Base-by-base conservation (phyloP, 2,888 invertebrate genomes). In the Germaria angustata region DNA sequence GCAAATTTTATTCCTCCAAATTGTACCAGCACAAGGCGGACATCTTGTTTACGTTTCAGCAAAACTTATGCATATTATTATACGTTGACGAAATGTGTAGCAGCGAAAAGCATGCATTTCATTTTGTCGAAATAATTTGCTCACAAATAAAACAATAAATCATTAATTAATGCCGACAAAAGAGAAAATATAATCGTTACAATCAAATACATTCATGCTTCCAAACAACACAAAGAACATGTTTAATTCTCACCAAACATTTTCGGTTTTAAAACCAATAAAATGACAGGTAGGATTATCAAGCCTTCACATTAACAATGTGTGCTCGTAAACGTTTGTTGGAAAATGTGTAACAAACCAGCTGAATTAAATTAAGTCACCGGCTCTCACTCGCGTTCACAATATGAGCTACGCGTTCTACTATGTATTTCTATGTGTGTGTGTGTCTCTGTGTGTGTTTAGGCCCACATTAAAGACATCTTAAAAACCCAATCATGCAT, bases 231-330 rank as follows among this genome's bases (percentile, higher is more conserved):
- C 1, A 17, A 11, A 55, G 7, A 51, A 49, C 5, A 46, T 32
- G n/a, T 13, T n/a, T 8, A 17, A 75, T 69, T 81, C 66, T 61
- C 61, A 76, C 28, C 66, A 55, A 72, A 76, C 59, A 76, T 28
- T 57, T 71, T 17, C n/a, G 9, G 3, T 20, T 39, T 28, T 0
- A 9, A 39, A 59, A 49, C 34, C n/a, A 59, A 34, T 22, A 51
- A 36, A 32, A 28, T 59, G n/a, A n/a, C n/a, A n/a, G n/a, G 13
- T 17, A 28, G 3, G 22, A n/a, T n/a, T n/a, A 32, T 9, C 51
- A 20, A 39, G 24, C 51, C 32, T 28, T 32, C 20, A 32, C 32
- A 65, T 9, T 36, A 4, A 22, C n/a, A 20, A 39, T 59, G 39
- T 4, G 17, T 24, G 15, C 7, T 51, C 5, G 4, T 53, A 44